Evolutionary conservation across 1,140 invertebrate species (phyloP).

Genomic region (Penaeus japonicus): DNA sequence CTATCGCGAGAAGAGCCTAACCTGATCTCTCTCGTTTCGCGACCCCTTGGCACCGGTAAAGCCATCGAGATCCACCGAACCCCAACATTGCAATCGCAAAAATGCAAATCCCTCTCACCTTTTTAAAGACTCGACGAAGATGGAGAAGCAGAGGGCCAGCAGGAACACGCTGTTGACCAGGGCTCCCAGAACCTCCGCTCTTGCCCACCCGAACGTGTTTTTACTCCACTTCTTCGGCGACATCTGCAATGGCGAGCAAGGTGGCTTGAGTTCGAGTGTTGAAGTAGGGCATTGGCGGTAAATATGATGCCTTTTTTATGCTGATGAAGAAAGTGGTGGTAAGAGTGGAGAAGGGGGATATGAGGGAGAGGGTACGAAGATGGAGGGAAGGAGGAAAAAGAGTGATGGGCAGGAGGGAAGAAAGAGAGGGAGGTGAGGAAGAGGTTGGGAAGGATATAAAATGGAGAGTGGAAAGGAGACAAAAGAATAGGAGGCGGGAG

Average conservation of each 20-base stretch:
- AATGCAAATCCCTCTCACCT: constrained; percentile 64
- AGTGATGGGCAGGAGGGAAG: not conserved
- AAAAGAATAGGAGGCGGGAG: not conserved
- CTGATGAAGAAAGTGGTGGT: not conserved
- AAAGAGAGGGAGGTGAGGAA: not conserved
- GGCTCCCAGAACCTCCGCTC: constrained; percentile 92
- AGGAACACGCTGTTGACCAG: constrained; percentile 92
- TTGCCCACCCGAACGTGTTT: constrained; percentile 93
- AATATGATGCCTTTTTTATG: no score
- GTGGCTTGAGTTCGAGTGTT: not conserved
- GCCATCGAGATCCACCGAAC: no score
- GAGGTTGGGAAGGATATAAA: not conserved
- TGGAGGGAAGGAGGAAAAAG: not conserved
- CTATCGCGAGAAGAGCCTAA: no score
- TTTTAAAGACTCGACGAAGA: constrained; percentile 88
- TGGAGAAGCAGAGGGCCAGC: constrained; percentile 91
- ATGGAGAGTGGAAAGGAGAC: not conserved
- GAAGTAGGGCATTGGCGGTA: not conserved
- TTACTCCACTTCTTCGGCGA: constrained; percentile 94
- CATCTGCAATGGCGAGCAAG: constrained; percentile 73
- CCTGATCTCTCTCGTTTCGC: no score
- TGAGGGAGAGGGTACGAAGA: not conserved
- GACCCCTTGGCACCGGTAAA: no score
- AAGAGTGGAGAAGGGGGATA: not conserved
- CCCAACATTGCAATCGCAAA: not conserved